These are phyloP conservation scores for Ambastaia sidthimunki DNA, from an alignment of 2,797 vertebrate species.

Conservation along the genomic window DNA sequence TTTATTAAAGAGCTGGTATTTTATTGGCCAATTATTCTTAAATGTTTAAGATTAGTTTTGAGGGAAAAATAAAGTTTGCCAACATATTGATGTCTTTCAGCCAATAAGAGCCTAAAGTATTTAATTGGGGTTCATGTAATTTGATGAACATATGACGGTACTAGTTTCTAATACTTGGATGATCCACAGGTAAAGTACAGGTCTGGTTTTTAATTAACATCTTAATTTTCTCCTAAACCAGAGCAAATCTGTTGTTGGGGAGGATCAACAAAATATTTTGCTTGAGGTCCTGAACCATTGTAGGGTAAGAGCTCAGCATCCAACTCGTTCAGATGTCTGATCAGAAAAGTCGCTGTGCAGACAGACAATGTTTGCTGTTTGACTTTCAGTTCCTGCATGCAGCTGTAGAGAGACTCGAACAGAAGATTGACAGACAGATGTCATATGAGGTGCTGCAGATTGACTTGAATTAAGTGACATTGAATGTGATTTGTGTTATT, in stretches of 20 bases:
- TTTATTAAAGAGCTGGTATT: no score
- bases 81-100: not conserved
- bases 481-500: not conserved
- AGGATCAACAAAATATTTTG: conserved; percentile 42
- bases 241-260: conserved; percentile 30
- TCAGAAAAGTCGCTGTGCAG: not conserved
- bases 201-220: not conserved
- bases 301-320: conserved; percentile 34
- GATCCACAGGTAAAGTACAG: not conserved
- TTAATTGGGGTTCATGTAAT: no score
- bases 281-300: conserved; percentile 51
- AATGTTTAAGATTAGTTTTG: no score
- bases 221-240: not conserved
- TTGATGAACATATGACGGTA: no score
- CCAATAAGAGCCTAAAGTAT: no score
- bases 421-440: conserved; percentile 56
- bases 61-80: no score
- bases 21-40: no score
- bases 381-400: conserved; percentile 49
- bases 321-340: not conserved
- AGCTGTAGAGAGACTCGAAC: conserved; percentile 55
- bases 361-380: not conserved
- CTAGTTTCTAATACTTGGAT: not conserved
- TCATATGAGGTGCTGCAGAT: conserved; percentile 24
- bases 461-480: not conserved